Conservation (phyloP, 1,140 invertebrate genomes). For the Periplaneta americana region DNA sequence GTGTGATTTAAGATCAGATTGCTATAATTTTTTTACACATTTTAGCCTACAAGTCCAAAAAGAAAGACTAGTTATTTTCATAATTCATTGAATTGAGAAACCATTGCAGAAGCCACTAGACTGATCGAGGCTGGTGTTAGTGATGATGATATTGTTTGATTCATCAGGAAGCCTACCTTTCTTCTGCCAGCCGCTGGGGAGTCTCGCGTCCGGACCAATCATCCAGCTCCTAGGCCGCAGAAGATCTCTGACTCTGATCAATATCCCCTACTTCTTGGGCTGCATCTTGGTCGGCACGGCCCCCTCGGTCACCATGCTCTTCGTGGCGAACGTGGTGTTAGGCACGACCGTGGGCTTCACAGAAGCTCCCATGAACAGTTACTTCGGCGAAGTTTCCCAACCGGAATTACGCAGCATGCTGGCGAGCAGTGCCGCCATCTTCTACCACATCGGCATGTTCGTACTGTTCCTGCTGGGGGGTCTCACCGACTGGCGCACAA, state of each 20-base stretch:
- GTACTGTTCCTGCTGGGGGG: neutral
- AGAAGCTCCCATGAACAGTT: constrained; percentile 47
- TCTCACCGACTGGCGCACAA: neutral
- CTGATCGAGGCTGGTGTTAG: no score
- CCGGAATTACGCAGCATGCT: constrained; percentile 15
- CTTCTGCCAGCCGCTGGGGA: neutral
- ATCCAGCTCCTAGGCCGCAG: neutral
- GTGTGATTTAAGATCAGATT: no score
- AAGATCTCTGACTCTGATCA: neutral
- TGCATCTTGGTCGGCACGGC: neutral
- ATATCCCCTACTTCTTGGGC: neutral
- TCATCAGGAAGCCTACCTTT: neutral
- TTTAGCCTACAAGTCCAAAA: no score
- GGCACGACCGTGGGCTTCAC: constrained; percentile 43
- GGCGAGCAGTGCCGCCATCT: neutral
- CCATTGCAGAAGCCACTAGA: no score
- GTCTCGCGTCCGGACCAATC: neutral
- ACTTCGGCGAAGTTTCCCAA: constrained; percentile 49
- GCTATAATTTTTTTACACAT: no score
- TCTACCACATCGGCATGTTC: constrained; percentile 2
- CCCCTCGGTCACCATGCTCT: neutral
- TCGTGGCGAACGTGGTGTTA: neutral
- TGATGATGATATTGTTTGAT: no score
- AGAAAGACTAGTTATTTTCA: no score
- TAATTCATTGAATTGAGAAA: no score